Conservation (phyloP, 2,888 invertebrate genomes). For the Zygaena filipendulae region DNA sequence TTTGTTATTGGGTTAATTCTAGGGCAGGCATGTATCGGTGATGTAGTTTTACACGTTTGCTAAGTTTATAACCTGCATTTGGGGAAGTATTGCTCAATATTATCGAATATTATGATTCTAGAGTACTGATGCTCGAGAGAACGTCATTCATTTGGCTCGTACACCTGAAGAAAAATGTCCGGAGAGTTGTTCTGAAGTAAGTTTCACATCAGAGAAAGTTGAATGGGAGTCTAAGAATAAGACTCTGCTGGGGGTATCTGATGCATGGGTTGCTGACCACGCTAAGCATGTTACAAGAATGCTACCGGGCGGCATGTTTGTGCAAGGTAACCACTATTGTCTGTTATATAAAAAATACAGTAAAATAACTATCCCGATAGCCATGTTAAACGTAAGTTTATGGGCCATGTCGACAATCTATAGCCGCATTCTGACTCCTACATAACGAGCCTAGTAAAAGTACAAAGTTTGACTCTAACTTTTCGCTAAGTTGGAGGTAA, state of each 20-base stretch:
- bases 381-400: too few species aligned
- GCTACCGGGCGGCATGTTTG: constrained; percentile 90
- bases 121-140: constrained; percentile 75
- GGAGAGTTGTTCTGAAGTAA: constrained; percentile 37
- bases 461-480: too few species aligned
- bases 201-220: constrained; percentile 32
- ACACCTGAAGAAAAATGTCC: constrained; percentile 71
- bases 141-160: constrained; percentile 81
- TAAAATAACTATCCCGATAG: too few species aligned
- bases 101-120: too few species aligned
- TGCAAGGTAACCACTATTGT: constrained; percentile 77
- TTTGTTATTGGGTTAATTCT: constrained; percentile 80
- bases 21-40: constrained; percentile 77
- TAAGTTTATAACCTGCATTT: too few species aligned
- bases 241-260: constrained; percentile 69
- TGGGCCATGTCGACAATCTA: too few species aligned
- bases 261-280: constrained; percentile 81
- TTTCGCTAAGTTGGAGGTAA: too few species aligned
- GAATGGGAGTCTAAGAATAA: constrained; percentile 54
- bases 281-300: constrained; percentile 88
- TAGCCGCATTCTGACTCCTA: neutral
- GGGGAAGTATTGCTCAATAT: too few species aligned
- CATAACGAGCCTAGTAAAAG: too few species aligned
- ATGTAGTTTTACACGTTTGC: too few species aligned
- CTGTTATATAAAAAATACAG: neutral